A percentile compares a stretch with the other conserved stretches of the same genome.
Evolutionary conservation across 2,113 vertebrate genomes (phyloP).

Genomic region (Sisor rabdophorus): DNA sequence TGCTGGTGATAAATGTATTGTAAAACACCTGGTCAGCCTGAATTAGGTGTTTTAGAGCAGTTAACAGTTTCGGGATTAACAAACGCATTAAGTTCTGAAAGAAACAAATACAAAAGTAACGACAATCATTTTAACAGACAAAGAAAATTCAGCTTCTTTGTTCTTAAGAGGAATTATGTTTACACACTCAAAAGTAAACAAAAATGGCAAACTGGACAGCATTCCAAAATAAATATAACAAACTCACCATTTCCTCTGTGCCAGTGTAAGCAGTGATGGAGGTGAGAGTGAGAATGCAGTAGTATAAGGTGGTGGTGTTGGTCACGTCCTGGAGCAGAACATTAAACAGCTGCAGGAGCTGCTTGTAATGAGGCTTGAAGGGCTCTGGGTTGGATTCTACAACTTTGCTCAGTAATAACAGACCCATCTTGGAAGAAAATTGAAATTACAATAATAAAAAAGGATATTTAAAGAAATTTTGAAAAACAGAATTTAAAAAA

Average conservation of each 20-base stretch:
- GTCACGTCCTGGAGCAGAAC: conserved; percentile 69
- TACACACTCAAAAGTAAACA: too few relatives aligned
- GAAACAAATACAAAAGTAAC: conserved; percentile 18
- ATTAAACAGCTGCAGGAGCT: conserved; percentile 75
- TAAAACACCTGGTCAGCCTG: conserved; percentile 70
- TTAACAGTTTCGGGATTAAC: conserved; percentile 74
- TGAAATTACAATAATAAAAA: not conserved
- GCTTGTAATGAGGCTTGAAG: conserved; percentile 73
- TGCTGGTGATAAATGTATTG: not conserved
- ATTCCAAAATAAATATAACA: not conserved
- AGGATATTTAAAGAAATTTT: not conserved
- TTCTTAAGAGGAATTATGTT: too few relatives aligned
- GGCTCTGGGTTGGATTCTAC: conserved; percentile 74
- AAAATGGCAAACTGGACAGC: too few relatives aligned
- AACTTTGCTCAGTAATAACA: conserved; percentile 79
- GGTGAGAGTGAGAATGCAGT: conserved; percentile 76
- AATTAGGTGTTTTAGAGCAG: conserved; percentile 74
- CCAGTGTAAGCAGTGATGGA: conserved; percentile 67
- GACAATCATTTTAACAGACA: not conserved
- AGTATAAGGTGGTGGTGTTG: conserved; percentile 74
- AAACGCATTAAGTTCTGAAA: conserved; percentile 71
- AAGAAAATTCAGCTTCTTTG: not conserved
- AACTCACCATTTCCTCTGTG: conserved; percentile 75
- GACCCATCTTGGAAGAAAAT: conserved; percentile 67
- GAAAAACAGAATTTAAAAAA: too few relatives aligned